Evolutionary conservation across 2,797 vertebrate genomes (phyloP).

Genomic region (Smutsia gigantea): DNA sequence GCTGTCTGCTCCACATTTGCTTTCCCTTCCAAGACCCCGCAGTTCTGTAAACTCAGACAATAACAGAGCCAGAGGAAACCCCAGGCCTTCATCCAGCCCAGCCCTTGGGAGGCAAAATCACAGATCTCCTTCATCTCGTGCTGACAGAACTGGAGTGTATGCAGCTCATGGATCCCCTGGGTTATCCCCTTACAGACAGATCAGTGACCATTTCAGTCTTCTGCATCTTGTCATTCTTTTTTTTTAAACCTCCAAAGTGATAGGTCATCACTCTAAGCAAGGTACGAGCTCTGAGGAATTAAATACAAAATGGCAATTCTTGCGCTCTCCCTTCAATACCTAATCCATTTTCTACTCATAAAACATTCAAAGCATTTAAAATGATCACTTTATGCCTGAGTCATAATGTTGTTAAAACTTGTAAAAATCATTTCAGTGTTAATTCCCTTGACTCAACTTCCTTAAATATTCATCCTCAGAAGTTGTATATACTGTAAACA

Average conservation of each 20-base stretch:
- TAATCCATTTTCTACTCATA: slow-evolving; percentile 64
- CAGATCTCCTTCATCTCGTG: neutral
- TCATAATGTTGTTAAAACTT: slow-evolving; percentile 59
- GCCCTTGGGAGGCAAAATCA: neutral
- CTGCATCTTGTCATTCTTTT: neutral
- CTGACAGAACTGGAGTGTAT: neutral
- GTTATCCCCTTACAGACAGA: neutral
- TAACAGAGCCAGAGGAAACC: neutral
- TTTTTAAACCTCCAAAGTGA: neutral
- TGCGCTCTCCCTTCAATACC: neutral
- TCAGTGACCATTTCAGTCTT: neutral
- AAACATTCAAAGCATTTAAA: slow-evolving; percentile 66
- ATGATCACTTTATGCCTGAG: slow-evolving; percentile 53
- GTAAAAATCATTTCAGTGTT: slow-evolving; percentile 69
- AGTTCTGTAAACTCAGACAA: neutral
- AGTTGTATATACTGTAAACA: slow-evolving; percentile 53
- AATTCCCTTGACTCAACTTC: slow-evolving; percentile 62
- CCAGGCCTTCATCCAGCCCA: neutral
- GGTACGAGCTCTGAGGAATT: neutral
- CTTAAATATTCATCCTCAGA: slow-evolving; percentile 61
- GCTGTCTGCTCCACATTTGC: rapidly evolving
- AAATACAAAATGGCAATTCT: neutral
- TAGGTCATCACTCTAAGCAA: neutral
- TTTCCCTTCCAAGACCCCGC: neutral
- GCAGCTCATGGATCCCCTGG: neutral